Conservation (phyloP, 2,113 vertebrate genomes). For the Passer domesticus region DNA sequence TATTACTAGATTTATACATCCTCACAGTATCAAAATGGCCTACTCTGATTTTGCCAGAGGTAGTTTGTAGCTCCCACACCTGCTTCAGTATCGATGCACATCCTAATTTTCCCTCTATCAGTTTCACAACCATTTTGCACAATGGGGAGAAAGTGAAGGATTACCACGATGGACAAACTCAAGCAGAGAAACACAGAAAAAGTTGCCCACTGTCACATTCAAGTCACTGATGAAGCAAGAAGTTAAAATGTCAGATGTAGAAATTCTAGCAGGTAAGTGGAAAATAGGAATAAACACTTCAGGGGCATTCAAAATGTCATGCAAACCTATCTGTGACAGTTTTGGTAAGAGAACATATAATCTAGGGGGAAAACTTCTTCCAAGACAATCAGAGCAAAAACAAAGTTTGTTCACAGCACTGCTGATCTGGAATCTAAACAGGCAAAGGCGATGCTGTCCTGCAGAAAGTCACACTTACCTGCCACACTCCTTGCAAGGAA, state of each 20-base stretch:
- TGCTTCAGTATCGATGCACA: not conserved
- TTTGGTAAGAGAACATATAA: not conserved
- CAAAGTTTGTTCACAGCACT: not conserved
- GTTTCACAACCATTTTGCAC: not conserved
- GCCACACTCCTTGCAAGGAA: conserved; percentile 89
- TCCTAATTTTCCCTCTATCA: not conserved
- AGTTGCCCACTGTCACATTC: not conserved
- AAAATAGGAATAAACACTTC: not conserved
- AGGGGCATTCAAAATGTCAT: not conserved
- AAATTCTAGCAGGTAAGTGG: not conserved
- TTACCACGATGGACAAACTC: not conserved
- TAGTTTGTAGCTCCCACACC: not conserved
- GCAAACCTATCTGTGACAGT: not conserved
- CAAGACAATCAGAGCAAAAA: not conserved
- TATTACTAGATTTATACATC: conserved; percentile 14
- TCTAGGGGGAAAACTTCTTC: not conserved
- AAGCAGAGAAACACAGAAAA: not conserved
- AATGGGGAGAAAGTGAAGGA: not conserved
- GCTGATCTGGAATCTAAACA: not conserved
- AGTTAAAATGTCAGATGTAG: not conserved
- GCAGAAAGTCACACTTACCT: conserved; percentile 51
- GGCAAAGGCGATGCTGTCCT: fast-evolving
- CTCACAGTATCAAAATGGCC: conserved; percentile 1
- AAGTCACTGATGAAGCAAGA: not conserved
- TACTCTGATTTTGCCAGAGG: not conserved